phyloP scores from a whole-genome alignment of 2,797 vertebrate genomes.

The Nyctibius grandis region DNA sequence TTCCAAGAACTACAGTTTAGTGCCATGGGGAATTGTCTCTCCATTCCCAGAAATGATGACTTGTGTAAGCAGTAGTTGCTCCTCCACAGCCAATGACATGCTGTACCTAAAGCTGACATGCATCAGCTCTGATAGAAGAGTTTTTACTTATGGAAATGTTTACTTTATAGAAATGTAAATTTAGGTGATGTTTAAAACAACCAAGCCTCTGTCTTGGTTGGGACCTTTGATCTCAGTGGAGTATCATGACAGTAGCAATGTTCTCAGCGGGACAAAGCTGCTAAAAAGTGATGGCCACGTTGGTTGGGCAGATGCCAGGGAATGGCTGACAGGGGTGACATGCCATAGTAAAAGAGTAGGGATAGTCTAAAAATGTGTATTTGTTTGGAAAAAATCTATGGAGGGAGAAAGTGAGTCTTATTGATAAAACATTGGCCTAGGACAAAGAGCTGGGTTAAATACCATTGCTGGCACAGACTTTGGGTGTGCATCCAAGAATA shows the following conservation, averaged over 20 bases:
- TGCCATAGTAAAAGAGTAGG: not conserved
- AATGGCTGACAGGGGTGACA: not conserved
- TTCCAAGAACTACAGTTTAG: not conserved
- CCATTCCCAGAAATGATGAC: not conserved
- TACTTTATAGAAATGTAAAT: not conserved
- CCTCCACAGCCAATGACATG: not conserved
- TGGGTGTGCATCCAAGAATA: not conserved
- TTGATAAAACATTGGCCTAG: not conserved
- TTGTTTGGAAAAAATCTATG: not conserved
- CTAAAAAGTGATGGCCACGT: rapidly evolving
- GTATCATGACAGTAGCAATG: not conserved
- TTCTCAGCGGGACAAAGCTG: not conserved
- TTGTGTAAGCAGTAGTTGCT: not conserved
- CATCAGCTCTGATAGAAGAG: not conserved
- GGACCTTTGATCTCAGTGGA: not conserved
- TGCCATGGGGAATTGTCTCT: not conserved
- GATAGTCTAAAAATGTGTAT: not conserved
- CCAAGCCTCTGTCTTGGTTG: not conserved
- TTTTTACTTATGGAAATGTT: not conserved
- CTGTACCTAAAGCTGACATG: not conserved
- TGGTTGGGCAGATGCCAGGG: not conserved
- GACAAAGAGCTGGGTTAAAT: conserved; percentile 14
- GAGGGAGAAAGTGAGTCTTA: not conserved
- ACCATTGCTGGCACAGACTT: conserved; percentile 18
- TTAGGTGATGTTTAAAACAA: not conserved